Evolutionary conservation across 2,888 invertebrate species (phyloP).

Genomic region (Polia nebulosa): DNA sequence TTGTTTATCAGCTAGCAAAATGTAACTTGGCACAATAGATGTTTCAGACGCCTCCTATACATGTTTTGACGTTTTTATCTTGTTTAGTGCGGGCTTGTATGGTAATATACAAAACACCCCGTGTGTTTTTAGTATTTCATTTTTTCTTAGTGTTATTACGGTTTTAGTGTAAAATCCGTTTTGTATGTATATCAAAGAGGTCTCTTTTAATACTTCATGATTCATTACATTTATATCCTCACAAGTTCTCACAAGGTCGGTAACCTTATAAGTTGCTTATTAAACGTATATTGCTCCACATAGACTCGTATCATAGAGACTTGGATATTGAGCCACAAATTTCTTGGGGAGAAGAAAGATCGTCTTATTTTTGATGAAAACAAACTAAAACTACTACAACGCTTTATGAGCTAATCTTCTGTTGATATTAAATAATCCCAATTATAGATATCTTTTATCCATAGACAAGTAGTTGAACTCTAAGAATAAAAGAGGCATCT

Average conservation of each 20-base stretch:
- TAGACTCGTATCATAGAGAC: neutral
- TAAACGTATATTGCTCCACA: neutral
- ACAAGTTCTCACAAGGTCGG: neutral
- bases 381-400: neutral
- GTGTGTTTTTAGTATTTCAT: slow-evolving; percentile 47
- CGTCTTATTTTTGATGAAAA: neutral
- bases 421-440: neutral
- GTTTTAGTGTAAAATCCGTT: slow-evolving; percentile 40
- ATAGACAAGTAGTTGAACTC: too few species aligned
- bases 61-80: slow-evolving; percentile 62
- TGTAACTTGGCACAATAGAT: slow-evolving; percentile 50
- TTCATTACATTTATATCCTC: slow-evolving; percentile 1
- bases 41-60: slow-evolving; percentile 50
- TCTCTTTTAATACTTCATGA: neutral
- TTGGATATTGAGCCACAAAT: neutral
- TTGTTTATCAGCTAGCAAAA: slow-evolving; percentile 42
- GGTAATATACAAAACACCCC: too few species aligned
- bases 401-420: neutral
- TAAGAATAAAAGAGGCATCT: too few species aligned
- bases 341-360: neutral
- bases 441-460: neutral
- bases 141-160: slow-evolving; percentile 41
- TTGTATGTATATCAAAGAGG: slow-evolving; percentile 13
- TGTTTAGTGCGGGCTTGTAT: slow-evolving; percentile 52
- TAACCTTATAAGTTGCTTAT: neutral